Evolutionary conservation across 2,797 vertebrate genomes (phyloP), one percentile per base, ranked within the genome.

Genomic region (Epinephelus malabaricus): DNA sequence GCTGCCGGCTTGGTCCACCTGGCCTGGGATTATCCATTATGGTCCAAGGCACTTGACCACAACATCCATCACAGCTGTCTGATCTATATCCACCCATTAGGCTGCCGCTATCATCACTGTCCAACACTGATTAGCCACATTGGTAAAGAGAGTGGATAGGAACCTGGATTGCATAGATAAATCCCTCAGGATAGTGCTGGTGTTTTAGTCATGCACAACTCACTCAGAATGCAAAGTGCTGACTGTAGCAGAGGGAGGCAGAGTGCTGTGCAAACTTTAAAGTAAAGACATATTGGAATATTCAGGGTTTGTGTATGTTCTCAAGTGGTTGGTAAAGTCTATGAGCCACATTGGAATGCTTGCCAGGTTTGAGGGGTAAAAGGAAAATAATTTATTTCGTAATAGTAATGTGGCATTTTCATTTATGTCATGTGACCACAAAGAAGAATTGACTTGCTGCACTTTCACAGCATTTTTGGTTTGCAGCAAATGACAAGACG

Each of bases 31-130:
- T 82, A 88, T 92, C 89, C 73, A 88, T 92, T 91, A 84, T 54
- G 15, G 64, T 92, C 86, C 78, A 88, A 82, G 91, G 81, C 87
- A 88, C 74, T 86, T 82, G 78, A 88, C 85, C 86, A 79, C 67
- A 78, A 50, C 92, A 92, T 94, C 89, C 81, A 92, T 93, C 93
- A 91, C 81, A 58, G 13, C 65, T 46, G 76, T 65, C 82, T 87
- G 84, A 92, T 88, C 90, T 90, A 89, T 86, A 91, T 84, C 79
- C 83, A 82, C 79, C 78, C 69, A 90, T 92, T 91, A 92, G 86
- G 38, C 76, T 30, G 82, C 71, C 10, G 45, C 86, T 86, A 85
- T 87, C 89, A 86, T 83, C 88, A 56, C 72, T 14, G 63, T 73
- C 82, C 83, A 87, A 83, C 76, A 70, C 70, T 79, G 81, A 93